Conservation (phyloP, 2,797 vertebrate species). For the Pseudotriccus pelzelni region DNA sequence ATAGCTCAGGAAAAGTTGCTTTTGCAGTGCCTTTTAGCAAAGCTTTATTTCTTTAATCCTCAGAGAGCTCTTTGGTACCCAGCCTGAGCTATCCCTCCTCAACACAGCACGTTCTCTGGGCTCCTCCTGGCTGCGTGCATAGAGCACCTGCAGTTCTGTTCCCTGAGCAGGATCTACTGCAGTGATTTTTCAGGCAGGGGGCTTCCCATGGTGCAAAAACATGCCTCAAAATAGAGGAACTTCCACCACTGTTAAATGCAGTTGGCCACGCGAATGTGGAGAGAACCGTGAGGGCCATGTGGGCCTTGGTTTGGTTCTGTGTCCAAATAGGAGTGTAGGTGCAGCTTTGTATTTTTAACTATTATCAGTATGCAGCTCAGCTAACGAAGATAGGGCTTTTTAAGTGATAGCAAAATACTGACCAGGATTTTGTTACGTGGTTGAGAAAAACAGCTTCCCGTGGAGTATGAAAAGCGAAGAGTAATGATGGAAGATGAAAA, state of each 20-base stretch:
- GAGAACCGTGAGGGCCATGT: fast-evolving
- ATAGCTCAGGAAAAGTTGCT: background rate
- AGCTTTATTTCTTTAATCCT: background rate
- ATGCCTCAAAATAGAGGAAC: background rate
- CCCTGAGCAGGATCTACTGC: background rate
- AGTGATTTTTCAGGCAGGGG: background rate
- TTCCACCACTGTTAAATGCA: background rate
- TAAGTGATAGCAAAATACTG: background rate
- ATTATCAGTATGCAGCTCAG: background rate
- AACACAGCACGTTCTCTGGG: fast-evolving
- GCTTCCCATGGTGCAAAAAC: background rate
- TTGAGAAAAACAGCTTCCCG: background rate
- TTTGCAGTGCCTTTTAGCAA: background rate
- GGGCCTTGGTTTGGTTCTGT: background rate
- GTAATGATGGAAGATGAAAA: background rate
- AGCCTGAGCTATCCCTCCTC: background rate
- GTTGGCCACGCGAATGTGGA: fast-evolving
- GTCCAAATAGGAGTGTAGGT: background rate
- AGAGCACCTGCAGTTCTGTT: background rate
- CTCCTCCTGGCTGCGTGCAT: fast-evolving
- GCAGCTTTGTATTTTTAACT: background rate
- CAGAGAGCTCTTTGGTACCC: background rate
- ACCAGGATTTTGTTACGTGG: background rate
- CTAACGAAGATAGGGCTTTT: background rate
- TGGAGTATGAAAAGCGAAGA: background rate